A percentile compares a stretch with the other conserved stretches of the same genome.
Evolutionary conservation across 2,113 vertebrate genomes (phyloP).

Genomic region (Corvus cornix): DNA sequence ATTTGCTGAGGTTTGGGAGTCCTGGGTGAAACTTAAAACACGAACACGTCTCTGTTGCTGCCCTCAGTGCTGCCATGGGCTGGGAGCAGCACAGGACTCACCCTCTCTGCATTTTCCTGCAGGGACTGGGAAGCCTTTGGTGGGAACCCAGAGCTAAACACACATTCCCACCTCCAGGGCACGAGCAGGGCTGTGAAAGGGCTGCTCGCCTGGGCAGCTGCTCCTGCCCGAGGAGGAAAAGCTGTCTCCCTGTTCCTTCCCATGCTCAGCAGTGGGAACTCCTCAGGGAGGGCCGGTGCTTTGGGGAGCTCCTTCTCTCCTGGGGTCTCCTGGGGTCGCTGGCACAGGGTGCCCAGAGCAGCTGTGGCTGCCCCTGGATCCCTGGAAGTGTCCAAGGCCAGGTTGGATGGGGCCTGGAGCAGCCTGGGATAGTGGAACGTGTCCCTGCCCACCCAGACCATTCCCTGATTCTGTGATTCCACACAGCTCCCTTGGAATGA

Average conservation of each 20-base stretch:
- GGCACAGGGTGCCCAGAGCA: not conserved
- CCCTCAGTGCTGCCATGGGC: not conserved
- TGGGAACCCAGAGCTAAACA: not conserved
- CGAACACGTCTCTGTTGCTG: not conserved
- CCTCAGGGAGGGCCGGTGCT: not conserved
- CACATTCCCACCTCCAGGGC: not conserved
- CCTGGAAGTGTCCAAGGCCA: not conserved
- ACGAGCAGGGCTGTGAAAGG: not conserved
- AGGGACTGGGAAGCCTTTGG: not conserved
- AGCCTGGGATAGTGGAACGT: not conserved
- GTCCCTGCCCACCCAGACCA: not conserved
- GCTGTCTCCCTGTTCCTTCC: not conserved
- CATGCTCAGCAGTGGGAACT: not conserved
- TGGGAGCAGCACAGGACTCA: not conserved
- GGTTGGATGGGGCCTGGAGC: fast-evolving
- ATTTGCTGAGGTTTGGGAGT: not conserved
- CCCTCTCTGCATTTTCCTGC: not conserved
- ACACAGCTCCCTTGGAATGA: not conserved
- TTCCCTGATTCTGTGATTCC: not conserved
- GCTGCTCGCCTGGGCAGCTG: not conserved
- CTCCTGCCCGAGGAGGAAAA: not conserved
- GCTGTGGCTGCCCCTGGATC: not conserved
- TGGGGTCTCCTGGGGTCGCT: not conserved
- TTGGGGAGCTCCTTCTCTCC: not conserved
- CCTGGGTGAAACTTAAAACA: not conserved